Base-by-base conservation (phyloP, 2,888 invertebrate genomes). In the Magallana nippona region DNA sequence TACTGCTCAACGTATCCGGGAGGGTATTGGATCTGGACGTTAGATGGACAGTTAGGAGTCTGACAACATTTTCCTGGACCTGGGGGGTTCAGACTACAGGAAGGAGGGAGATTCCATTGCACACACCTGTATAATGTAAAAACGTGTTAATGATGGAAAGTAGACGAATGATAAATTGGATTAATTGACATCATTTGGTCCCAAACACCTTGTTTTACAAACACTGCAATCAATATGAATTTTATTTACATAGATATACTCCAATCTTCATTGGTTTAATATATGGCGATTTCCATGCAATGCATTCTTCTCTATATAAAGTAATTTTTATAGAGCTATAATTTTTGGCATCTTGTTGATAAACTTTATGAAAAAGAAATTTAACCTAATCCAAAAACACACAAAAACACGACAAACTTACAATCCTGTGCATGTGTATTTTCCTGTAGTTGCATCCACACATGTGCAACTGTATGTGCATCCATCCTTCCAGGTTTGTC, bases 41-140 rank as follows among this genome's bases (percentile, higher is more conserved):
- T 83, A 0, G 88, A 55, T 22, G 89, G 89, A 71, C 89, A 89
- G 84, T 85, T 88, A 19, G 89, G 89, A 71, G 87, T 88, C 82
- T 87, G 83, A 78, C 89, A 89, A 78, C 89, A 89, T 83, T 87
- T 89, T 10, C 89, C 89, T 10, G 88, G 78, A 5, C 88, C 87
- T 77, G 89, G 88, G 19, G 84, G 84, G 32, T 87, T 82, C 44
- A 89, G 82, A 10, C 63, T 81, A 62, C 89, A 89, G 15, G 83
- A 58, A 10, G 77, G 58, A 11, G 89, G 89, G 2, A 89, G 82
- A 19, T 87, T 83, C 88, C 88, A 89, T 13, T 85, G 83, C 55
- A 88, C 81, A 85, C 89, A 89, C 17, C 89, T 89, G 82, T 2
- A 84, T 83, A 44, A 81, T 83, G 19, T 19, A 60, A 60, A 19